Evolutionary conservation across 2,888 invertebrate species (phyloP), one percentile per base, ranked within the genome.

Genomic region (Cenopis cana): DNA sequence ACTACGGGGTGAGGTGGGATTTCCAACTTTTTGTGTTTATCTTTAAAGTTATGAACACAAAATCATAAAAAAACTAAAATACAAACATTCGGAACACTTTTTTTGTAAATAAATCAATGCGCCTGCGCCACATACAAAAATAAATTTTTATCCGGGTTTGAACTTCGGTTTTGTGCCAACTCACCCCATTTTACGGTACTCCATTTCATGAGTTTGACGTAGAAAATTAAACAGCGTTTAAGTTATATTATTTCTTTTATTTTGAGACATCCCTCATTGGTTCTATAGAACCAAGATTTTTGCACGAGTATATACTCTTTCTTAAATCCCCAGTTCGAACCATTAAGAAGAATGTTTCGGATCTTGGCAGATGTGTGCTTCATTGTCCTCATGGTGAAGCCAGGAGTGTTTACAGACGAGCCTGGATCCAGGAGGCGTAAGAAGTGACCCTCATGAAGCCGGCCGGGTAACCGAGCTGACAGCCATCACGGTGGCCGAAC

Each of bases 401-500:
- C 18, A 50, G 18, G 29, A 14, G 17, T 12, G 14, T 5, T 65
- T 59, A 70, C 17, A 65, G n/a, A 9, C 57, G 70, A 3, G 18
- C 20, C 41, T n/a, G 41, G 65, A 70, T 65, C 70, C 70, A 70
- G 59, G n/a, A 0, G 24, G 29, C 38, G 73, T 18, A 74, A 4
- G 70, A 65, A 14, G 70, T 70, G 29, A 74, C 73, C 8, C 74
- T 60, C 33, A 38, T 68, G 66, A 74, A 74, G 8, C 70, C 74
- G 12, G 74, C 69, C 14, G 74, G 74, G 52, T 60, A 8, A 10
- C 65, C 65, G 9, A 20, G 6, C 38, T 74, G 10, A 86, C 89
- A 68, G 84, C 86, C 38, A 90, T 89, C 18, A 86, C 88, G 33
- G 87, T 85, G 59, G 84, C 90, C 66, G 81, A 86, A n/a, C 81